Percentiles rank a stretch among this genome's conserved stretches.
phyloP scores from a whole-genome alignment of 2,113 vertebrate species.

The Scomber japonicus region DNA sequence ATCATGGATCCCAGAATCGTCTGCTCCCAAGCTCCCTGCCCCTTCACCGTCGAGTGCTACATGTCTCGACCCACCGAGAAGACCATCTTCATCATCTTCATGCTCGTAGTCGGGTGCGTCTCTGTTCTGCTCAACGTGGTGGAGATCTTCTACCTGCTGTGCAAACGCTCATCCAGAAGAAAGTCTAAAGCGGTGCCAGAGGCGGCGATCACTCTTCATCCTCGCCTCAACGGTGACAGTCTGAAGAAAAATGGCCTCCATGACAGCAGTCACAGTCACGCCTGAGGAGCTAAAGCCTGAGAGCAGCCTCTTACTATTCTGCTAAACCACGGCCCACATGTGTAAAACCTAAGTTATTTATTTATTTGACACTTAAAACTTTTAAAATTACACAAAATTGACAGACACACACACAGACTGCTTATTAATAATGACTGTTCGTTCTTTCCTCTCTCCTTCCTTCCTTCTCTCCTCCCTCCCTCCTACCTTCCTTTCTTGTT shows the following conservation, averaged over 20 bases:
- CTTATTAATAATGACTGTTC: not conserved
- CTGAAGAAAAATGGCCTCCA: conserved; percentile 35
- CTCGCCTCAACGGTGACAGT: conserved; percentile 6
- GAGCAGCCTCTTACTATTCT: not conserved
- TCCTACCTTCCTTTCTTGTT: too few species aligned
- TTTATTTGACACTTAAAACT: conserved; percentile 14
- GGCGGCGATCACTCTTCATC: conserved; percentile 26
- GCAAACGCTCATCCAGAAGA: conserved; percentile 19
- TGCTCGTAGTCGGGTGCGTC: conserved; percentile 87
- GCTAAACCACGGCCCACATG: not conserved
- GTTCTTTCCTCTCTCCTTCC: too few species aligned
- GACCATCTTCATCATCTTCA: conserved; percentile 94
- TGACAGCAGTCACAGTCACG: conserved; percentile 30
- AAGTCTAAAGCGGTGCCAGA: conserved; percentile 2
- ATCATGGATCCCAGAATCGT: conserved; percentile 88
- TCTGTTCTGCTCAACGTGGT: conserved; percentile 92
- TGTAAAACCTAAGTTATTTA: conserved; percentile 43
- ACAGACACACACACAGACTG: not conserved
- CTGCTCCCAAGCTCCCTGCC: conserved; percentile 91
- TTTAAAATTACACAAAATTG: not conserved
- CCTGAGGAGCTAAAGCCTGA: conserved; percentile 26
- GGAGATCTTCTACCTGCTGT: conserved; percentile 92
- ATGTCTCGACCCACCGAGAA: conserved; percentile 98
- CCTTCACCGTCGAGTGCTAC: conserved; percentile 95
- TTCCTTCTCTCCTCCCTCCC: too few species aligned